A percentile compares a stretch with the other conserved stretches of the same genome.
These are phyloP conservation scores for Hirtodrosophila alboralis DNA, from an alignment of 2,888 invertebrate species.

Conservation along the genomic window DNA sequence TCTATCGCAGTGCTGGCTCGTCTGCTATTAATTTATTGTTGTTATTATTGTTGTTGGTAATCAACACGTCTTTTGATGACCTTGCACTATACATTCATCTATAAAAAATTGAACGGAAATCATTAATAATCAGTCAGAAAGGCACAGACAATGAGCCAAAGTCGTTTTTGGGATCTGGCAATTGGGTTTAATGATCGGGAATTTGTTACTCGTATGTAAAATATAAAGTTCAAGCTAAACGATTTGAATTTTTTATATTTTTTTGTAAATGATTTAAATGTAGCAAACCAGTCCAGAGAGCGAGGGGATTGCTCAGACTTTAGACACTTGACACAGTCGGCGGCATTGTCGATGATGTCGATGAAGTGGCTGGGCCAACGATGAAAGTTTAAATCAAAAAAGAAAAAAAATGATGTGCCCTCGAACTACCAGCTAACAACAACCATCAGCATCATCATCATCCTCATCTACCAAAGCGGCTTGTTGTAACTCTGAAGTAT, in stretches of 20 bases:
- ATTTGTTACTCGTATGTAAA: constrained; percentile 59
- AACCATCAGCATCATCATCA: constrained; percentile 24
- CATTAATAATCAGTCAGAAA: constrained; percentile 70
- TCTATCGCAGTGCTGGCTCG: constrained; percentile 45
- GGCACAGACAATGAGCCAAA: constrained; percentile 31
- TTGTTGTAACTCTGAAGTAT: constrained; percentile 62
- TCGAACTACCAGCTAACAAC: constrained; percentile 24
- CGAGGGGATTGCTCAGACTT: constrained; percentile 22
- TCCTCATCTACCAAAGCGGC: constrained; percentile 12
- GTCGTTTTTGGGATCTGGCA: constrained; percentile 25
- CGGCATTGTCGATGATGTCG: constrained; percentile 40
- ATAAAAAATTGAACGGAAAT: constrained; percentile 78
- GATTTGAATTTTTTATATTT: constrained; percentile 24
- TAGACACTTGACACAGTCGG: constrained; percentile 70
- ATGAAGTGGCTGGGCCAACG: constrained; percentile 43
- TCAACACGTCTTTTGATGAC: constrained; percentile 80
- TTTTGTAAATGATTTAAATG: constrained; percentile 70
- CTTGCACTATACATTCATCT: constrained; percentile 74
- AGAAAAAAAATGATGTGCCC: constrained; percentile 48
- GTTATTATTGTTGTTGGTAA: constrained; percentile 75
- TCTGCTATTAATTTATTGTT: constrained; percentile 76
- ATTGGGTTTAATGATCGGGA: constrained; percentile 70
- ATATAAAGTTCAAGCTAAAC: constrained; percentile 35
- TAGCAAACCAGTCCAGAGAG: constrained; percentile 52
- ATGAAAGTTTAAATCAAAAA: constrained; percentile 72